Base-by-base conservation (phyloP, 2,113 vertebrate genomes). In the Plecotus auritus region DNA sequence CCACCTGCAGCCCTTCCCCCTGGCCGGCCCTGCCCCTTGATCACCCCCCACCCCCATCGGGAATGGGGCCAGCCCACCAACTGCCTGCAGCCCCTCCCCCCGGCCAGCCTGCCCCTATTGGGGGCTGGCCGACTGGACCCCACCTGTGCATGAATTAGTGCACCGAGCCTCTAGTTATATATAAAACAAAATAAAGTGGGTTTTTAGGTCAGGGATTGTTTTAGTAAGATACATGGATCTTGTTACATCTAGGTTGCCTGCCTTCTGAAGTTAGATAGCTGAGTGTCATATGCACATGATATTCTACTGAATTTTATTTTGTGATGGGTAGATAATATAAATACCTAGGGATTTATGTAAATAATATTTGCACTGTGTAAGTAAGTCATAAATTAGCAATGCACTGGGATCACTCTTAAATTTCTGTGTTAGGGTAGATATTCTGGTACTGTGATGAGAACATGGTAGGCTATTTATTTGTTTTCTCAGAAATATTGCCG, bases 401-500 rank as follows among this genome's bases (percentile, higher is more conserved):
- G 73, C 12, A 88, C 47, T 91, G 85, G 85, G 18, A 67, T 88
- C 14, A 59, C 18, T 85, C 32, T 78, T 82, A 83, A 76, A 88
- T 40, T 90, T 90, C 23, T 81, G 14, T 85, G 32, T 84, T 91
- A 88, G 81, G 9, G n/a, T 78, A 82, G 16, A 54, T 86, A 67
- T 61, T 69, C 7, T 90, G 14, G n/a, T 83, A 82, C 56, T 70
- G 7, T 92, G 28, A 94, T 49, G 32, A 87, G 23, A 92, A 49
- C 16, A 59, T 37, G 17, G 9, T n/a, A 49, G 7, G 4, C 66
- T 88, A 5, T 51, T 73, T 81, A 35, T 56, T 28, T 30, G 12
- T 70, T 54, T 93, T 94, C 91, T 94, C 45, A 77, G 28, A 73
- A 83, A 74, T 74, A 54, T 69, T 67, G 8, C 26, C 87, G 28